Base-by-base conservation (phyloP, 2,888 invertebrate species). In the Scelioninae gen. 1 region DNA sequence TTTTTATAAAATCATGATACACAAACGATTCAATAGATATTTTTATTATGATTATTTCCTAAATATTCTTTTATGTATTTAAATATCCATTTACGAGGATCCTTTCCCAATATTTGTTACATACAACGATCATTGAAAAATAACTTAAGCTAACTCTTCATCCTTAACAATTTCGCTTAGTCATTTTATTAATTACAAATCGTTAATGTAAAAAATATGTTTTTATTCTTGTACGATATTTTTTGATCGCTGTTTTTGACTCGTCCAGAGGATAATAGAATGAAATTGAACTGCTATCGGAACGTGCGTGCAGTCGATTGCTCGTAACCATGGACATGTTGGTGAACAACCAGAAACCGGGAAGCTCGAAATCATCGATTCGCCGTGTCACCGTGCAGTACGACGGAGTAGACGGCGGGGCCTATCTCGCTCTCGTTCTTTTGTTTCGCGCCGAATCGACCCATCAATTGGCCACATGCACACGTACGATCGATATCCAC, bases 381-480 rank as follows among this genome's bases (percentile, higher is more conserved):
- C 23, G 63, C 15, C 47, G n/a, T 63, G 55, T 63, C 49, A 34
- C 49, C 56, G 32, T 8, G 45, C 32, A 23, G 23, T 4, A 23
- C 40, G 8, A 5, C 11, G 9, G 9, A 8, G 38, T 38, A 9
- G 8, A n/a, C 13, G 13, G 49, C 13, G 13, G 49, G 23, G 45
- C 13, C 45, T 34, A 34, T 34, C 69, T 62, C 38, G 16, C 49
- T 55, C 32, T 34, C 43, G 55, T 69, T 55, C 77, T 78, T 78
- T 78, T 78, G 77, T 78, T 69, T 78, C 53, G 38, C 69, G 16
- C 43, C 16, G 45, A 62, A 32, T 47, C 53, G 53, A 77, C 68
- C 77, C 45, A 69, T 63, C 77, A 78, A 69, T 78, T 78, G 77
- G 69, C 40, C 55, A 63, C 77, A 56, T 69, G 69, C 32, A 66